Evolutionary conservation across 2,113 vertebrate species (phyloP), one percentile per base, ranked within the genome.

Genomic region (Platycercus adscitus): DNA sequence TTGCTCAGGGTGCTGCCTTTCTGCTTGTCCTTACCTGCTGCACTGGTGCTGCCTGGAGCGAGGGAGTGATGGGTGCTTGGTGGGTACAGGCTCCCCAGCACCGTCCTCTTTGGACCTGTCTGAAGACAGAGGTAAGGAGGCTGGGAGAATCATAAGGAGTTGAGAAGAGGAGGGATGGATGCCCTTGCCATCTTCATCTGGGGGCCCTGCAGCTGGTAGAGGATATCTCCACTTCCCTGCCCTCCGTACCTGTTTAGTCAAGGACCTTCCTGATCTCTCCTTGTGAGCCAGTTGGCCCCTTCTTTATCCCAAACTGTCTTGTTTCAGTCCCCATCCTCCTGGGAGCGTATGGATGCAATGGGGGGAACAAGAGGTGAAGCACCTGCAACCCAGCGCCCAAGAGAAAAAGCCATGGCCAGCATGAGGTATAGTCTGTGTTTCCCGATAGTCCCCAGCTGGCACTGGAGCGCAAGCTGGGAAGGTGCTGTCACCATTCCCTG

Each of bases 61-160:
- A 58, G 56, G 56, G 56, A 58, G 13, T 21, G 21, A 23, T 58
- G 56, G 56, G 56, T 35, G 33, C 20, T 24, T 58, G 56, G 56
- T 35, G 33, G 56, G 33, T 8, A 18, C 1, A 1, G 72, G n/a
- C 58, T 84, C 11, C 16, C 35, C 0, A 2, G 49, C 44, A 9
- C 21, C 4, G 1, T 0, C 28, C 3, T 11, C 37, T 18, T 44
- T 24, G 33, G 12, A 16, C 7, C 24, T 2, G 20, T 28, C 41
- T 18, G 64, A 39, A 53, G 41, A 52, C 25, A 41, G 43, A 19
- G 61, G 66, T 16, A 18, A 33, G n/a, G 61, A 63, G 47, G 50
- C 49, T 3, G 5, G 11, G 61, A 25, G 16, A 44, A 4, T 5
- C 31, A 6, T 35, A 1, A 11, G 7, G 5, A 37, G 13, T n/a